Evolutionary conservation across 2,113 vertebrate species (phyloP), one percentile per base, ranked within the genome.

Genomic region (Neopipo cinnamomea): DNA sequence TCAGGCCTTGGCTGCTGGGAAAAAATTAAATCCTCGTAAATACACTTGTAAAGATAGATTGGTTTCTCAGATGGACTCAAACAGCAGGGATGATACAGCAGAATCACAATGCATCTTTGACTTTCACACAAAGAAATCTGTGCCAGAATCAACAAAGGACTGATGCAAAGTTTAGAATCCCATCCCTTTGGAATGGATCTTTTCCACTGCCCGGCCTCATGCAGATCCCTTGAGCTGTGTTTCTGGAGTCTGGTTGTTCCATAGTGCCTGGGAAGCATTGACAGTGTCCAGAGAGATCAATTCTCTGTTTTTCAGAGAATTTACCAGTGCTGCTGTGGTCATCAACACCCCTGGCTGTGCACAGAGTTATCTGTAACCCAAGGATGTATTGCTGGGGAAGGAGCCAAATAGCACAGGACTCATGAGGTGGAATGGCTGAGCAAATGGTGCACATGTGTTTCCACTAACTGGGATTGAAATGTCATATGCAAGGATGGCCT

Each of bases 401-500:
- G 97, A 92, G 91, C 87, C 83, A 80, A 89, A 82, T 11, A 90
- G 88, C 66, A 15, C 7, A 71, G 61, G 49, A 37, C 24, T 70
- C 21, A 67, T 39, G 58, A 73, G 47, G 88, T 35, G 71, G 88
- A 96, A 89, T 79, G 82, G 71, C 21, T 50, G 89, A 96, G 83
- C 81, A 63, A 72, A 91, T 67, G 85, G 85, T 20, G 44, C 89
- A 88, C 56, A 62, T 24, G 25, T 74, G 93, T 83, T 90, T 88
- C 52, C 19, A 70, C 87, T 78, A 58, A 65, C 33, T 35, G 16
- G 47, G 61, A 95, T 71, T 94, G 88, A 84, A 87, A 93, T 94
- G 93, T 44, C 93, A 76, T 23, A 94, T 30, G 96, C 96, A 95
- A 88, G 94, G 96, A 96, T 41, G 81, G 85, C 91, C 94, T 91